Evolutionary conservation across 23 tunicate genomes (phyloP), one percentile per base, ranked within the genome.

Genomic region (Styela plicata): DNA sequence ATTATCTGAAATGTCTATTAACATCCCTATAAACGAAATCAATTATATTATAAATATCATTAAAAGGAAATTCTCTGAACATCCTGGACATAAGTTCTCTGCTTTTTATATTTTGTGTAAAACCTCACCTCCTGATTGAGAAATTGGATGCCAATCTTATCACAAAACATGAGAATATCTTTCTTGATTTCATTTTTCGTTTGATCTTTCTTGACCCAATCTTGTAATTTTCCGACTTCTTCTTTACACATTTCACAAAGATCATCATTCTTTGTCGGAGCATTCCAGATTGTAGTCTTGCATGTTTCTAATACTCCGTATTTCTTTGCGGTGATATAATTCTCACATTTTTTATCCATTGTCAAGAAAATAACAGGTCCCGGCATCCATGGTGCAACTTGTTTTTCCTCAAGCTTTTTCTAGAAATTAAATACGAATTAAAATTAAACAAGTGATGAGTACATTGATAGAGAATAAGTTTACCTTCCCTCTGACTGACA

Each of bases 101-200:
- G 16, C 5, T 5, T 17, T 66, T 5, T 5, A 66, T 66, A 66
- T 5, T 28, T 66, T 66, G 71, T 5, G 71, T 21, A 68, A 22
- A 36, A 27, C 23, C 36, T 71, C 35, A 71, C 77, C 35, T 71
- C 34, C 17, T 71, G 36, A 3, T 71, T 33, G 36, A 71, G 36
- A 71, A 3, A 13, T 17, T 27, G 77, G 36, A 71, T 19, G 0
- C 69, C 69, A 76, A 76, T 53, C n/a, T 2, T 1, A 26, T 53
- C 64, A 53, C 81, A 76, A 23, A 76, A 44, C 66, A 53, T 53
- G 2, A 76, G 64, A 25, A 76, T 26, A 33, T 76, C 81, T 25
- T 76, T 76, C 66, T 76, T 44, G 17, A 76, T 44, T 25, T 53
- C 81, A 37, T 25, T 30, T 76, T 76, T 44, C 5, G 81, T 76